phyloP scores from a whole-genome alignment of 2,113 vertebrate genomes.

The Heterotilapia buettikoferi region DNA sequence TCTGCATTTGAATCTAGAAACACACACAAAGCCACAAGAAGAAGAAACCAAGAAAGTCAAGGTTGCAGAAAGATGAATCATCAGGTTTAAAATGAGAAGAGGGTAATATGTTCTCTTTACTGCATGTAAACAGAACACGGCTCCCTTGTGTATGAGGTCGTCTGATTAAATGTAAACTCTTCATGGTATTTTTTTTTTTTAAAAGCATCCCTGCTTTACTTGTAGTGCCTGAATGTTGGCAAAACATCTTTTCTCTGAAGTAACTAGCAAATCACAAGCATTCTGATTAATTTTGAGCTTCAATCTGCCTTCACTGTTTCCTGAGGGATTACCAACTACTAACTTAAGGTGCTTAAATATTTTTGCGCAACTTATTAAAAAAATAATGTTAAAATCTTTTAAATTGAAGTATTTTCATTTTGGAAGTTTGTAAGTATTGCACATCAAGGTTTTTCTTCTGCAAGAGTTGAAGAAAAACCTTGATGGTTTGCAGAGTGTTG shows the following conservation, averaged over 20 bases:
- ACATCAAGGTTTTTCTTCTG: no score
- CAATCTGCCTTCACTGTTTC: background rate
- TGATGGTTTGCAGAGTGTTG: background rate
- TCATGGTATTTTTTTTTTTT: background rate
- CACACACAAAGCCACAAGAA: background rate
- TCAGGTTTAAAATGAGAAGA: background rate
- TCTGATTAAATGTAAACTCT: background rate
- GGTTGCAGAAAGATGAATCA: background rate
- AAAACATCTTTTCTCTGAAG: background rate
- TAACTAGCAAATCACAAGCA: background rate
- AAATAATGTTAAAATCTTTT: background rate
- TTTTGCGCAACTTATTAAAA: background rate
- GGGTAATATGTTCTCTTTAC: background rate
- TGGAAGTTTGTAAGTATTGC: background rate
- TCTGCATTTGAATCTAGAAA: background rate
- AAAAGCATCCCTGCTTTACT: background rate
- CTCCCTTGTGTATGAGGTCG: background rate
- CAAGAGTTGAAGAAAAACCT: background rate
- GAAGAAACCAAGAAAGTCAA: background rate
- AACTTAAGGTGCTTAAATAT: background rate
- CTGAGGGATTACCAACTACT: background rate
- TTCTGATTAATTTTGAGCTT: background rate
- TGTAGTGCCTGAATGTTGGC: background rate
- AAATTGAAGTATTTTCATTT: background rate
- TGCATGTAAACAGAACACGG: background rate